phyloP scores from a whole-genome alignment of 2,113 vertebrate genomes.

The Neogale vison region DNA sequence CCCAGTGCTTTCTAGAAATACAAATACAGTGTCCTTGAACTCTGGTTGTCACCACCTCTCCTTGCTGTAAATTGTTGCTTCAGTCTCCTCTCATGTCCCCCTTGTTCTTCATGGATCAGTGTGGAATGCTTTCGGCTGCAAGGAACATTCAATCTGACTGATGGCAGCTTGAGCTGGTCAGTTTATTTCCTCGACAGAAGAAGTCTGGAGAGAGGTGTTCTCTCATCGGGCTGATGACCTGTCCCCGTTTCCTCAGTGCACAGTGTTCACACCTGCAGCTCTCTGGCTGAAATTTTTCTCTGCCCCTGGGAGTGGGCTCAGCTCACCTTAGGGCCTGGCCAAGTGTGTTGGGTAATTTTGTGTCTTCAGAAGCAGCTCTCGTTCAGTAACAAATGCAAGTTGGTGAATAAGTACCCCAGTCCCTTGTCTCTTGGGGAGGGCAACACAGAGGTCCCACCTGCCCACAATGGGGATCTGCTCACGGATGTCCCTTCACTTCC shows the following conservation, averaged over 20 bases:
- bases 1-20: not conserved
- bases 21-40: not conserved
- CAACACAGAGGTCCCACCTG: not conserved
- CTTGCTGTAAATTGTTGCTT: not conserved
- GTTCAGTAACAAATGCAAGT: not conserved
- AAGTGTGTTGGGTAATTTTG: accelerated
- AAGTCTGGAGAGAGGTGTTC: not conserved
- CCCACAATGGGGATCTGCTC: not conserved
- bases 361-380: not conserved
- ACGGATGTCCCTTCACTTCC: not conserved
- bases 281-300: not conserved
- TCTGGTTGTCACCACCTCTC: not conserved
- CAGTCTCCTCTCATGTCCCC: not conserved
- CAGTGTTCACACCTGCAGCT: accelerated
- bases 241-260: accelerated
- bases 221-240: no score
- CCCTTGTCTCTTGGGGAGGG: not conserved
- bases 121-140: not conserved
- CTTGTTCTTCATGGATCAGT: not conserved
- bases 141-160: not conserved
- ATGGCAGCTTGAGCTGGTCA: not conserved
- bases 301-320: not conserved
- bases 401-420: not conserved
- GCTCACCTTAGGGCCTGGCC: not conserved
- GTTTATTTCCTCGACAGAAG: not conserved